phyloP scores from a whole-genome alignment of 2,113 vertebrate species.

The Meriones unguiculatus region DNA sequence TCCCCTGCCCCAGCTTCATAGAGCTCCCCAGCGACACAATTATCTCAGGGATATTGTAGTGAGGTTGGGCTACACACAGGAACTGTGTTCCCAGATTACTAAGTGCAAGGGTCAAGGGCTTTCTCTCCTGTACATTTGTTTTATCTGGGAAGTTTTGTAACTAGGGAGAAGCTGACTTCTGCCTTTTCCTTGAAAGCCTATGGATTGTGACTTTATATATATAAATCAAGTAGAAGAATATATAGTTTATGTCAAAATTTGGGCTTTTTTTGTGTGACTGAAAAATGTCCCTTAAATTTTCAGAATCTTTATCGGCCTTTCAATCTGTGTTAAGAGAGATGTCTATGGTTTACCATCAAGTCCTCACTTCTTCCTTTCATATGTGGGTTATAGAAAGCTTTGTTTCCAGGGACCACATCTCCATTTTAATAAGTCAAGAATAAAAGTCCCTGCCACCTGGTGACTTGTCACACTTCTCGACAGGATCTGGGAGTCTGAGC shows the following conservation, averaged over 20 bases:
- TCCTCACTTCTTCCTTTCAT: not conserved
- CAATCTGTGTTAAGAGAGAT: not conserved
- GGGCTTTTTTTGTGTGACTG: not conserved
- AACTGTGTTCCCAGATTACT: not conserved
- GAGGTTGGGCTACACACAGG: not conserved
- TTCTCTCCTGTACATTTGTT: not conserved
- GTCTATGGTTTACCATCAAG: not conserved
- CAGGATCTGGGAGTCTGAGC: not conserved
- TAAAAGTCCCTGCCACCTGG: not conserved
- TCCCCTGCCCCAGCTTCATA: not conserved
- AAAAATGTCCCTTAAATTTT: slow-evolving; percentile 32
- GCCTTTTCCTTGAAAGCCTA: not conserved
- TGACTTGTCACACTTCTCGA: not conserved
- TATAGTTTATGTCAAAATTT: not conserved
- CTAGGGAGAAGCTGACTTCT: not conserved
- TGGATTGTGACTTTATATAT: not conserved
- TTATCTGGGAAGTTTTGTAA: not conserved
- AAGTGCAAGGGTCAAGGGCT: too few relatives aligned
- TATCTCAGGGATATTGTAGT: not conserved
- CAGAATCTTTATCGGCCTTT: not conserved
- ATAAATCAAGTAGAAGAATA: not conserved
- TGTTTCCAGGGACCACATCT: not conserved
- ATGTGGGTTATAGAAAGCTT: not conserved
- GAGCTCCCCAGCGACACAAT: not conserved
- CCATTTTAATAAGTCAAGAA: slow-evolving; percentile 37